Percentiles rank a stretch among this genome's conserved stretches.
Conservation (phyloP, 2,113 vertebrate genomes). For the Ondatra zibethicus region DNA sequence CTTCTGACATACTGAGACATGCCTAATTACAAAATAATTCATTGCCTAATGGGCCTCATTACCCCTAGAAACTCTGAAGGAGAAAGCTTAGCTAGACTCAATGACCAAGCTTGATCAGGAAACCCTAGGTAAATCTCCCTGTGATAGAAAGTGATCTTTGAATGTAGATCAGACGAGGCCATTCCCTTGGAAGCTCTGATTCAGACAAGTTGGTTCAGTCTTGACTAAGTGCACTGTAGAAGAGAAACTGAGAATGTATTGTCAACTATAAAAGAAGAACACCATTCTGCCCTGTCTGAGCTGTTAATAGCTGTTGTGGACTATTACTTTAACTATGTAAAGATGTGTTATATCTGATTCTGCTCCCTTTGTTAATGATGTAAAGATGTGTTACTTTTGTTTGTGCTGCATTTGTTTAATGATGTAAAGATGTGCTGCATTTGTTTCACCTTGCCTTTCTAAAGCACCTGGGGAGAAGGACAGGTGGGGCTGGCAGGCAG, state of each 20-base stretch:
- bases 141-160: not conserved
- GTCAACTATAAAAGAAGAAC: constrained; percentile 4
- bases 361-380: too few relatives aligned
- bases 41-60: constrained; percentile 32
- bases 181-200: not conserved
- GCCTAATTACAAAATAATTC: constrained; percentile 41
- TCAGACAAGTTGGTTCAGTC: not conserved
- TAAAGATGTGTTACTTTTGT: too few relatives aligned
- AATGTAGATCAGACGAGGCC: not conserved
- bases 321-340: too few relatives aligned
- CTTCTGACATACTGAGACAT: constrained; percentile 24
- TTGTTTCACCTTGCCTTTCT: too few relatives aligned
- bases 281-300: not conserved
- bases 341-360: too few relatives aligned
- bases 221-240: not conserved
- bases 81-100: constrained; percentile 46
- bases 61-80: not conserved
- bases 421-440: too few relatives aligned
- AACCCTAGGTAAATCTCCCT: not conserved
- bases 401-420: too few relatives aligned
- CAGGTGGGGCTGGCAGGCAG: too few relatives aligned
- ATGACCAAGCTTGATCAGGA: constrained; percentile 8
- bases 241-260: constrained; percentile 10
- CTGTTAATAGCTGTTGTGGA: not conserved
- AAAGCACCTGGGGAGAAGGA: too few relatives aligned